Conservation (phyloP, 2,888 invertebrate genomes). For the Cyclophora albipunctata region DNA sequence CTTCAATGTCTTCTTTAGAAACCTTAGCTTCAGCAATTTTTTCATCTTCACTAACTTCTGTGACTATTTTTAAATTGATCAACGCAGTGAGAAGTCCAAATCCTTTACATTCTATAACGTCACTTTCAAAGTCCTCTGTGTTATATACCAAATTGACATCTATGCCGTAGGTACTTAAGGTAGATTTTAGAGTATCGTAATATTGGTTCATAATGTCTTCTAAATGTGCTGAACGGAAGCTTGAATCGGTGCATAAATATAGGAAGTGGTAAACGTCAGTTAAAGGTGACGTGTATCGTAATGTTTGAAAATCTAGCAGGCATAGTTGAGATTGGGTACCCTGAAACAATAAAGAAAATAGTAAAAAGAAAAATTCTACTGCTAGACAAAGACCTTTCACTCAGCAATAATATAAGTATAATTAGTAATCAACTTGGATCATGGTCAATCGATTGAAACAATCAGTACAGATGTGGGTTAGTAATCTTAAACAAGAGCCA, state of each 20-base stretch:
- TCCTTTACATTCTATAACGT: conserved; percentile 37
- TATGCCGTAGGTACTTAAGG: conserved; percentile 37
- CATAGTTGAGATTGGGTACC: conserved; percentile 36
- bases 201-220: conserved; percentile 38
- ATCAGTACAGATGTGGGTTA: no score
- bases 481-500: no score
- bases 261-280: conserved; percentile 53
- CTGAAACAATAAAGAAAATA: conserved; percentile 23
- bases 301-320: conserved; percentile 58
- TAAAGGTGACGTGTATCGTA: conserved; percentile 52
- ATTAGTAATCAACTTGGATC: no score
- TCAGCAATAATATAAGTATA: no score
- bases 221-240: conserved; percentile 45
- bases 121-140: conserved; percentile 35
- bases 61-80: conserved; percentile 46
- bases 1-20: conserved; percentile 18
- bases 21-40: conserved; percentile 19
- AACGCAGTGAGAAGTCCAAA: conserved; percentile 52
- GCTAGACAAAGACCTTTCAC: no score
- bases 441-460: no score
- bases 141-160: conserved; percentile 38
- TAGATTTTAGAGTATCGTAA: conserved; percentile 39
- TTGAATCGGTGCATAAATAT: conserved; percentile 48
- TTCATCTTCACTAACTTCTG: conserved; percentile 35
- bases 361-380: no score